phyloP scores from a whole-genome alignment of 2,888 invertebrate genomes.

The Sympetrum striolatum region DNA sequence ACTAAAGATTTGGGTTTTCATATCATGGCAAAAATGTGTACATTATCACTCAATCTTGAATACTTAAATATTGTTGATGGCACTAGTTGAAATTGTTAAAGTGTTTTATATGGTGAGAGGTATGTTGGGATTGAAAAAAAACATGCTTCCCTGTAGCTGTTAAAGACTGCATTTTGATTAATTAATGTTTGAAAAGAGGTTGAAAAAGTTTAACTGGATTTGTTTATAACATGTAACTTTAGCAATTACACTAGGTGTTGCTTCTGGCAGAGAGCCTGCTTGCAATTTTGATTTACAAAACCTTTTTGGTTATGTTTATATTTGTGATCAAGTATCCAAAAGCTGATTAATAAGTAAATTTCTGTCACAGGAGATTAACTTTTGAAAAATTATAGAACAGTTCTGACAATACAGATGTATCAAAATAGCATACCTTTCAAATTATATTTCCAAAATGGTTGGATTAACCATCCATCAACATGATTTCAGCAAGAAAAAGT shows the following conservation, averaged over 20 bases:
- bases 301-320: not conserved
- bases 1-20: slow-evolving; percentile 41
- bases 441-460: slow-evolving; percentile 11
- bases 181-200: not conserved
- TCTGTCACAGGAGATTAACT: slow-evolving; percentile 5
- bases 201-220: not conserved
- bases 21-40: slow-evolving; percentile 40
- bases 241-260: not conserved
- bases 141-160: slow-evolving; percentile 29
- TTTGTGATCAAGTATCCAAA: not conserved
- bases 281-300: not conserved
- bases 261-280: not conserved
- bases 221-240: not conserved
- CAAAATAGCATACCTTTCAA: not conserved
- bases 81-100: slow-evolving; percentile 44
- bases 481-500: not conserved
- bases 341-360: not conserved
- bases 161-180: slow-evolving; percentile 14
- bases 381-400: slow-evolving; percentile 5
- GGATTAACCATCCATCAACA: not conserved
- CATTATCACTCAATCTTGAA: slow-evolving; percentile 43
- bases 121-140: slow-evolving; percentile 42
- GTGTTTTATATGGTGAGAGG: slow-evolving; percentile 40
- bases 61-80: slow-evolving; percentile 42
- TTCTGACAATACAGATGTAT: not conserved